phyloP scores from a whole-genome alignment of 2,888 invertebrate genomes.

The Cantharis nigra region DNA sequence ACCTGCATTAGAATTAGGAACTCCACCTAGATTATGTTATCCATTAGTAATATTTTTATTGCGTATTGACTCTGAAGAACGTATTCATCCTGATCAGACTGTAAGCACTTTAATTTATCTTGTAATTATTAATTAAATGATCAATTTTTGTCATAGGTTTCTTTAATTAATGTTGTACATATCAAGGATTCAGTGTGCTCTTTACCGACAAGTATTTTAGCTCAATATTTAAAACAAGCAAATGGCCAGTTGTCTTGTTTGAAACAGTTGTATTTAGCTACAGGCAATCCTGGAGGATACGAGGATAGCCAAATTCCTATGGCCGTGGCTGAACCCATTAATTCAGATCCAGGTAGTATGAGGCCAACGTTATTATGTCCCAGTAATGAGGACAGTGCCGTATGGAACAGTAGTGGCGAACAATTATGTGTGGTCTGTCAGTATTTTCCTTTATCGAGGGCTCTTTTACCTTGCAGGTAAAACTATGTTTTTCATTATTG shows the following conservation, averaged over 20 bases:
- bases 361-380: conserved; percentile 50
- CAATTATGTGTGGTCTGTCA: conserved; percentile 84
- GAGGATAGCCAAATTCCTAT: conserved; percentile 59
- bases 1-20: conserved; percentile 68
- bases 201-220: conserved; percentile 78
- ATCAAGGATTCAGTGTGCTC: conserved; percentile 81
- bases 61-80: conserved; percentile 64
- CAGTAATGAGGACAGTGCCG: conserved; percentile 55
- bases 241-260: conserved; percentile 81
- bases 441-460: conserved; percentile 75
- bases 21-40: conserved; percentile 75
- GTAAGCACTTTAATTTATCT: conserved; percentile 55
- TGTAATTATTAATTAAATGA: background rate
- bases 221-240: conserved; percentile 84
- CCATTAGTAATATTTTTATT: conserved; percentile 78
- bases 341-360: conserved; percentile 52
- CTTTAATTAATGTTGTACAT: conserved; percentile 80
- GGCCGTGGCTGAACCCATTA: conserved; percentile 61
- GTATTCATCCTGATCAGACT: conserved; percentile 76
- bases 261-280: conserved; percentile 80
- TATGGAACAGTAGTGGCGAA: conserved; percentile 63
- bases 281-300: conserved; percentile 66
- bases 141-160: conserved; percentile 65
- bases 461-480: conserved; percentile 75
- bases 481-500: background rate